Conservation (phyloP, 2,113 vertebrate species). For the Calidris pugnax region DNA sequence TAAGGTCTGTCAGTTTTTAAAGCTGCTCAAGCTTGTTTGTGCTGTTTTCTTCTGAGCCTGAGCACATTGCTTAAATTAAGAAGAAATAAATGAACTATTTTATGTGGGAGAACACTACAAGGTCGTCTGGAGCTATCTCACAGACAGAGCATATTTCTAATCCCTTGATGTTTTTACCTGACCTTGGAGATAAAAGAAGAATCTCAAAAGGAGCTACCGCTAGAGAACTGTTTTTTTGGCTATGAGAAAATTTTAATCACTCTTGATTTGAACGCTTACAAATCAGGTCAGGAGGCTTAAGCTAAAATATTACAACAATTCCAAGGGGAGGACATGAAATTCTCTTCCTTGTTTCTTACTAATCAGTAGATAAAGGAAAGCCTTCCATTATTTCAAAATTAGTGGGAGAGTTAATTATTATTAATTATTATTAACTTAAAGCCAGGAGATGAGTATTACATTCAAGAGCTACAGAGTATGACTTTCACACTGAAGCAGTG, state of each 20-base stretch:
- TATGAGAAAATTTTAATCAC: not conserved
- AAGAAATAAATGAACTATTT: not conserved
- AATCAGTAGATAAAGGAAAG: slow-evolving; percentile 6
- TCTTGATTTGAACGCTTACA: not conserved
- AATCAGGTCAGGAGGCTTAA: not conserved
- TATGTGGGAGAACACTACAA: not conserved
- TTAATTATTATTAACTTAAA: not conserved
- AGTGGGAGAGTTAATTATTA: not conserved
- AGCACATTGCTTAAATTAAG: not conserved
- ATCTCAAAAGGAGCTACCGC: not conserved
- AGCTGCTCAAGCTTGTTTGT: not conserved
- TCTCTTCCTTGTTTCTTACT: not conserved
- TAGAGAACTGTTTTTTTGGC: not conserved
- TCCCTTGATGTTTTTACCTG: slow-evolving; percentile 12
- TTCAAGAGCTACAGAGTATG: not conserved
- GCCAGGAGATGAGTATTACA: not conserved
- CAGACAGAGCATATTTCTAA: not conserved
- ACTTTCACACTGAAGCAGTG: not conserved
- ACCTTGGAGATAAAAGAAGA: slow-evolving; percentile 47
- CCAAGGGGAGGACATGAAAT: not conserved
- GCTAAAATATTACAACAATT: slow-evolving; percentile 20
- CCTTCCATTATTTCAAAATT: not conserved
- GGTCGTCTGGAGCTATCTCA: not conserved
- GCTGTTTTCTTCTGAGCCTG: not conserved
- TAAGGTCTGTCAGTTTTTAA: not conserved